Base-by-base conservation (phyloP, 2,888 invertebrate genomes). In the Mallateleia sp. region DNA sequence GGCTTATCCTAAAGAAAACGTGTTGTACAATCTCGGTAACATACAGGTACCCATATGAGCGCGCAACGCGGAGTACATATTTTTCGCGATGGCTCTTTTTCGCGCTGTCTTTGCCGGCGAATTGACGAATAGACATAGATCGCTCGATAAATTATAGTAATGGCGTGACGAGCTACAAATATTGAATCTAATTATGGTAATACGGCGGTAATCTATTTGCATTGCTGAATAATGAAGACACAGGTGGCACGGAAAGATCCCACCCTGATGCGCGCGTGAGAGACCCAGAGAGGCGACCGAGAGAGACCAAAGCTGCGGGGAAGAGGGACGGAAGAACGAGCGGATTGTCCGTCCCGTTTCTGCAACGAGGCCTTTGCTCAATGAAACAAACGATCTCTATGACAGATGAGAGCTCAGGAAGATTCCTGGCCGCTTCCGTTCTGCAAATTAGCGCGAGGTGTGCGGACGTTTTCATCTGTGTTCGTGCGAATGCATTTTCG, bases 141-240 rank as follows among this genome's bases (percentile, higher is more conserved):
- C 77, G 81, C 79, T 80, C 82, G 88, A 93, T 93, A 92, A 93
- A 92, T 93, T 92, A 92, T 88, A 91, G 89, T 89, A 89, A 92
- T 88, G 88, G 88, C 92, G 91, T 92, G 93, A 93, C 92, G 92
- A 92, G 93, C 91, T 91, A 92, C 92, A 93, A 94, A 93, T 94
- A 93, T 94, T 93, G 92, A 93, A 93, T 94, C 90, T 93, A 93
- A 94, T 94, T 94, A 94, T 93, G 93, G 87, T 93, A 93, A 94
- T 93, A 86, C 89, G 89, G 42, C 85, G 89, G 89, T 91, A 91
- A 94, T 94, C 91, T 91, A 92, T 93, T 93, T 92, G 91, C 93
- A 92, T 92, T 91, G 92, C 90, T 89, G 91, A 91, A 93, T 92
- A 93, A 93, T 92, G 92, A 92, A 93, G 92, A 92, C 90, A 90